These are phyloP conservation scores for Chaetops frenatus DNA, from an alignment of 2,113 vertebrate species.

Conservation along the genomic window DNA sequence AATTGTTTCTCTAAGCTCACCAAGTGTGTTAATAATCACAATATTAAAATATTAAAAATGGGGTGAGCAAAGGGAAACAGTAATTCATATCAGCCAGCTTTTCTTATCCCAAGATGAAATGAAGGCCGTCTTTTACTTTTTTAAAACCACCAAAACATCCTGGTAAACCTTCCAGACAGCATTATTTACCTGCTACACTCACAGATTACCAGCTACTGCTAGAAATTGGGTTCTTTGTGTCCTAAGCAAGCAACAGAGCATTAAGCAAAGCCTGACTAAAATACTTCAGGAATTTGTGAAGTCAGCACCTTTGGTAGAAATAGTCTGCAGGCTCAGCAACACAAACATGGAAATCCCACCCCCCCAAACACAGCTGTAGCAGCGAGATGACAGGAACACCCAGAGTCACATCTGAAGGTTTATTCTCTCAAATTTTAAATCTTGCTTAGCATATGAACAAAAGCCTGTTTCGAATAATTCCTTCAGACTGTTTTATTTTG, in stretches of 20 bases:
- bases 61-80: background rate
- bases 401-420: background rate
- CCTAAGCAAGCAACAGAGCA: background rate
- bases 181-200: background rate
- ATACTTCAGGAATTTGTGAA: constrained; percentile 38
- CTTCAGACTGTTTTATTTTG: background rate
- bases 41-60: background rate
- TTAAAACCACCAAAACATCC: background rate
- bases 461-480: background rate
- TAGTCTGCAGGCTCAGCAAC: constrained; percentile 2
- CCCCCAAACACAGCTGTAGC: background rate
- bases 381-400: background rate
- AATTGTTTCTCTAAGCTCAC: background rate
- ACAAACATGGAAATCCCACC: background rate
- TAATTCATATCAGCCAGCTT: background rate
- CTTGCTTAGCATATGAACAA: background rate
- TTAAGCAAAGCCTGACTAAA: constrained; percentile 28
- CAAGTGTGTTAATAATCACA: background rate
- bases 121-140: background rate
- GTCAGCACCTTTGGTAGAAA: constrained; percentile 21
- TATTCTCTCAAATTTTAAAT: background rate
- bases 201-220: background rate
- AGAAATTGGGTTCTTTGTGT: background rate
- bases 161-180: background rate
- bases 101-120: background rate